Percentiles rank a stretch among this genome's conserved stretches.
Evolutionary conservation across 2,113 vertebrate genomes (phyloP).

Genomic region (Synodontis membranacea): DNA sequence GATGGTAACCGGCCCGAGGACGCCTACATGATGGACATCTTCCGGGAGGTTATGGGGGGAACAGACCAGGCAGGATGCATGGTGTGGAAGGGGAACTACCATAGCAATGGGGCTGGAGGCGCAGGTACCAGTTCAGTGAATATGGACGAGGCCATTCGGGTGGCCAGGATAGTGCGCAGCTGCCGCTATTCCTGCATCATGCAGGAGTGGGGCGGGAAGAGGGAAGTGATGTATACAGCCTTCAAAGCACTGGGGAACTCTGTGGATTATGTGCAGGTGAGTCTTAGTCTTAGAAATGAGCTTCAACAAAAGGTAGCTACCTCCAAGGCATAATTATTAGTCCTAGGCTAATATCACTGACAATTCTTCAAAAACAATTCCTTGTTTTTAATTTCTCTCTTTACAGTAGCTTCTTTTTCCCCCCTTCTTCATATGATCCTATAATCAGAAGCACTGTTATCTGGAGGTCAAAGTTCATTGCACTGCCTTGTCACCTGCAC

Average conservation of each 20-base stretch:
- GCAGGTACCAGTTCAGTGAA: conserved; percentile 62
- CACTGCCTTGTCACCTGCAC: conserved; percentile 42
- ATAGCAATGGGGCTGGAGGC: conserved; percentile 76
- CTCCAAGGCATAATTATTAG: neutral
- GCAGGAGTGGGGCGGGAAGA: conserved; percentile 97
- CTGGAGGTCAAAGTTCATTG: conserved; percentile 53
- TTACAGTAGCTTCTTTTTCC: neutral
- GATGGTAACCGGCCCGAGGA: conserved; percentile 92
- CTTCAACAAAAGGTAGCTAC: neutral
- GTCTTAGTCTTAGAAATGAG: conserved; percentile 3
- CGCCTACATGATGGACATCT: conserved; percentile 97
- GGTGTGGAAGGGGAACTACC: conserved; percentile 94
- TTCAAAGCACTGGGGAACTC: conserved; percentile 92
- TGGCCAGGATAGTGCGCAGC: conserved; percentile 78
- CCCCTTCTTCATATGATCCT: neutral
- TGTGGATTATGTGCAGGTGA: conserved; percentile 96
- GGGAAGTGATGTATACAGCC: conserved; percentile 99
- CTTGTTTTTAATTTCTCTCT: neutral
- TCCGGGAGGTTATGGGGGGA: conserved; percentile 89
- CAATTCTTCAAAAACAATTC: neutral
- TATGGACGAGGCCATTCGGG: conserved; percentile 70
- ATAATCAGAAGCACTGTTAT: conserved; percentile 14
- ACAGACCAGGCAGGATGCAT: conserved; percentile 80
- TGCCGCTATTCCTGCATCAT: conserved; percentile 88
- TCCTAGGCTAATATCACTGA: neutral